Evolutionary conservation across 1,140 invertebrate species (phyloP).

Genomic region (Hestina assimilis): DNA sequence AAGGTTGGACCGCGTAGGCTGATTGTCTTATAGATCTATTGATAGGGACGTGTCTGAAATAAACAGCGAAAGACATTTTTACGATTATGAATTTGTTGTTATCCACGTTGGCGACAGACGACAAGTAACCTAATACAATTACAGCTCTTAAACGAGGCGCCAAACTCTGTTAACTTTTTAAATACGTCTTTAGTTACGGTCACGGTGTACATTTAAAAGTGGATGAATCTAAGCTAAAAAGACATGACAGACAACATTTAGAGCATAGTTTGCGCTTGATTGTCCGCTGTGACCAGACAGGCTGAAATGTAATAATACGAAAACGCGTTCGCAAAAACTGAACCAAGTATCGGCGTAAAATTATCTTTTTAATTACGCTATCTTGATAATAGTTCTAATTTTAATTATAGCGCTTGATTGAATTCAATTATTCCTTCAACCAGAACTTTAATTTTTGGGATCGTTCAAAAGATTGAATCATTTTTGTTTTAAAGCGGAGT

Average conservation of each 20-base stretch:
- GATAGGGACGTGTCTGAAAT: slow-evolving; percentile 1
- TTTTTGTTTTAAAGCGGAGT: too few species aligned
- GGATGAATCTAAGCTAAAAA: neutral
- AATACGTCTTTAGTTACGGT: slow-evolving; percentile 13
- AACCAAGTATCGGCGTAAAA: neutral
- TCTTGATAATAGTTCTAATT: too few species aligned
- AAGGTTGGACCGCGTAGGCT: slow-evolving; percentile 2
- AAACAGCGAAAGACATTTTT: slow-evolving; percentile 4
- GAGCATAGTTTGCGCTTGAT: neutral
- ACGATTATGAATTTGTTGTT: slow-evolving; percentile 1
- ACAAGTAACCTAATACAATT: slow-evolving; percentile 10
- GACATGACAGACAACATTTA: neutral
- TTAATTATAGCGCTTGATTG: too few species aligned
- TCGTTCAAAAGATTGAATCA: too few species aligned
- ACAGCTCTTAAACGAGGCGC: neutral
- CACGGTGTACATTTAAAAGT: neutral
- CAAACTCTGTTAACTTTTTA: slow-evolving; percentile 6
- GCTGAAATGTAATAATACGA: neutral
- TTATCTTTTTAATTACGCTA: too few species aligned
- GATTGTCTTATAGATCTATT: slow-evolving; percentile 5
- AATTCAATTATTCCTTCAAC: too few species aligned
- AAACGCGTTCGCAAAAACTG: neutral
- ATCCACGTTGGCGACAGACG: neutral
- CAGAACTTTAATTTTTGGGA: too few species aligned
- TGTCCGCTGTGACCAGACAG: neutral